Evolutionary conservation across 2,888 invertebrate genomes (phyloP).

Genomic region (Reticulitermes lucifugus): DNA sequence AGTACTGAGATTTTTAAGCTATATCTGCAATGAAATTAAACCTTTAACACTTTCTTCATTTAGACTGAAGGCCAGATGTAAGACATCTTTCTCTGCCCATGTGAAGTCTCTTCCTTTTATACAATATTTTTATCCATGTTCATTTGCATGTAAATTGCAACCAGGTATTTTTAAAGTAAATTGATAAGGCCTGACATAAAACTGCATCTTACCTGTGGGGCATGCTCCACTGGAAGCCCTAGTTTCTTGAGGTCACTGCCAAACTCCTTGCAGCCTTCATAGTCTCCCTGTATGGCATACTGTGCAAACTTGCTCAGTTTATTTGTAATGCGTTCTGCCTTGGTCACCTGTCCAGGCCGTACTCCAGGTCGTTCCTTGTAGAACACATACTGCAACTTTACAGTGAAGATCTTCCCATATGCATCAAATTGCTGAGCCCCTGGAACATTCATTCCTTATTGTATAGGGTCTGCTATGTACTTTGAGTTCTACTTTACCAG

Average conservation of each 20-base stretch:
- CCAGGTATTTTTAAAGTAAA: too few species aligned
- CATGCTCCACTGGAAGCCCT: constrained; percentile 96
- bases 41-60: too few species aligned
- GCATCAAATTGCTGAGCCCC: constrained; percentile 98
- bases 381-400: constrained; percentile 96
- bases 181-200: too few species aligned
- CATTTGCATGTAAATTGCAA: too few species aligned
- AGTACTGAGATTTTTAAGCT: too few species aligned
- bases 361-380: constrained; percentile 98
- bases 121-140: too few species aligned
- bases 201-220: constrained; percentile 78
- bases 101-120: too few species aligned
- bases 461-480: neutral
- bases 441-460: constrained; percentile 53
- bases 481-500: neutral
- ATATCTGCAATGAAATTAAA: too few species aligned
- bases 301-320: constrained; percentile 94
- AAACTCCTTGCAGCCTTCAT: constrained; percentile 93
- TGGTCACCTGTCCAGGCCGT: constrained; percentile 92
- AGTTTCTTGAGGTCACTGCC: constrained; percentile 93
- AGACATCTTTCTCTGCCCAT: too few species aligned
- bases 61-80: too few species aligned
- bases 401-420: constrained; percentile 98
- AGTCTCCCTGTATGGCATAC: constrained; percentile 93
- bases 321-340: constrained; percentile 91